Evolutionary conservation across 2,113 vertebrate genomes (phyloP), one percentile per base, ranked within the genome.

Genomic region (Asarcornis scutulata): DNA sequence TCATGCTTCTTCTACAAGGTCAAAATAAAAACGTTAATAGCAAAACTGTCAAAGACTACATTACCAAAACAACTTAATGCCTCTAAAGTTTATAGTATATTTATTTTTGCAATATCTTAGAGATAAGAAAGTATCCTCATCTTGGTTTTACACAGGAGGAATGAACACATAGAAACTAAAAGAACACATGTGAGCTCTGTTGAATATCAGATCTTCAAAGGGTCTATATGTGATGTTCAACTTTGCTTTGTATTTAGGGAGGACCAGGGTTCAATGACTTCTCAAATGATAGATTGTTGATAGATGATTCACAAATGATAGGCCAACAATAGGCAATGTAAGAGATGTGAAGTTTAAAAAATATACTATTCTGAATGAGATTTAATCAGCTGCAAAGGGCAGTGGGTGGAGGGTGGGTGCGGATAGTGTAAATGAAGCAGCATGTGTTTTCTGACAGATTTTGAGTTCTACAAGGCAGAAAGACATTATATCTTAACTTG

Each of bases 341-440:
- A 58, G 4, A 4, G 3, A 46, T 42, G 27, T 7, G 15, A 13
- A 71, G 11, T 42, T n/a, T n/a, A 58, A 86, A 83, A 71, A 77
- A 55, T 4, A 1, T 53, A 23, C 5, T 58, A 4, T 29, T 90
- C 73, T 40, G 40, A 53, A 14, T 40, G 8, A 17, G 15, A 38
- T 58, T 88, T 86, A 26, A 53, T 63, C 29, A 71, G 4, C 55
- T 74, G 4, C 9, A 4, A 2, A 21, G 20, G 46, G 46, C 20
- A 22, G 12, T 0, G 0, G 18, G 5, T 4, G 20, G 11, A 20
- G 0, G 18, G 5, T 4, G 20, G 11, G 46, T 48, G 46, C 20
- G 10, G 46, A 22, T 22, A 22, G 2, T 79, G 3, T n/a, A 46
- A 82, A 79, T 9, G 2, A 81, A 71, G 5, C 32, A 48, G 22